Base-by-base conservation (phyloP, 2,888 invertebrate genomes). In the Aricia artaxerxes region DNA sequence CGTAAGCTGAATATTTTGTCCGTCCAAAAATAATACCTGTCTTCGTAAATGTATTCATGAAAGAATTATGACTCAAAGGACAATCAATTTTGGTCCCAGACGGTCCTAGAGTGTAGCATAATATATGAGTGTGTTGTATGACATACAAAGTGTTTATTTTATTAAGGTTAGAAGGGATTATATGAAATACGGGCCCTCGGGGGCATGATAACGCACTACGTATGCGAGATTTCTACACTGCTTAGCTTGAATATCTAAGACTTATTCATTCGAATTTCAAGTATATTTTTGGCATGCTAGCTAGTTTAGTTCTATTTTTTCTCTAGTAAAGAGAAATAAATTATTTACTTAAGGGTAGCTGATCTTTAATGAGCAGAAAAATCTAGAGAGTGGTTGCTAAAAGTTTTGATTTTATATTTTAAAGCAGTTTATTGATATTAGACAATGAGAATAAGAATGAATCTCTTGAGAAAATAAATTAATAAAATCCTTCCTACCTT, bases 61-160 rank as follows among this genome's bases (percentile, higher is more conserved):
- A 31, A 69, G 13, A 35, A 35, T 38, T 35, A 69, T 7, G 13
- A 38, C 69, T 35, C 69, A 31, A 64, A 64, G 64, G 64, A 38
- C 69, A 69, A 16, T 69, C 69, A 69, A 69, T 69, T 9, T 69
- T 69, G 13, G 69, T 69, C 69, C 35, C 69, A 69, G 35, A 35
- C 69, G 35, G 69, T 1, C n/a, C 64, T 31, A 11, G 9, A 16
- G 35, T 31, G 35, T 69, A 38, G 69, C 69, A 69, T 69, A 69
- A 69, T 38, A 35, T 69, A 69, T 69, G 64, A 64, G 64, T 64
- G 24, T 64, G 64, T 64, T 64, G 64, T 31, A 64, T 64, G 69
- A 69, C 35, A 69, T 69, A 69, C 69, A 69, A 69, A 69, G 69
- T 69, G 69, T 69, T 69, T 69, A 69, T 69, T 69, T 69, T 69